These are phyloP conservation scores for Deroplatys truncata DNA, from an alignment of 2,888 invertebrate genomes.

Conservation along the genomic window DNA sequence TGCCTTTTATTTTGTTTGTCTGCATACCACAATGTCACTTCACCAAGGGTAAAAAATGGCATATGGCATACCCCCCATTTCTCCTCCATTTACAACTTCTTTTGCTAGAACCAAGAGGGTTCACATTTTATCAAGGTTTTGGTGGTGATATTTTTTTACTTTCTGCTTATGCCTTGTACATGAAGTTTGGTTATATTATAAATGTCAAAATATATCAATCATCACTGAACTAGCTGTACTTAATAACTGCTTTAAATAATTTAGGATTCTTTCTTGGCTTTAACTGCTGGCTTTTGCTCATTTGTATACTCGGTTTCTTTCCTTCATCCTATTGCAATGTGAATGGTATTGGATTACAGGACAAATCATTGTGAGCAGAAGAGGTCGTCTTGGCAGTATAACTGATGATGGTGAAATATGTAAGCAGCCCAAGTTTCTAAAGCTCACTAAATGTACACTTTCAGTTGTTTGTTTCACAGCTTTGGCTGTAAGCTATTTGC, in stretches of 20 bases:
- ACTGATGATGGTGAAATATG: conserved; percentile 70
- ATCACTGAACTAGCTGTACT: not conserved
- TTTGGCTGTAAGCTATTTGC: not conserved
- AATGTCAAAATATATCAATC: too few relatives aligned
- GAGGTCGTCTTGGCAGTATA: conserved; percentile 53
- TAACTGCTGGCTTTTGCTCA: not conserved
- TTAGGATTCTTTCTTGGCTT: not conserved
- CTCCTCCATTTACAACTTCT: too few relatives aligned
- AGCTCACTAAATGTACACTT: not conserved
- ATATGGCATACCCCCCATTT: too few relatives aligned
- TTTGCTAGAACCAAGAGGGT: too few relatives aligned
- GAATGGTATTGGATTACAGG: conserved; percentile 38
- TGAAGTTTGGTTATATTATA: too few relatives aligned
- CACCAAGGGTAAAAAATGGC: too few relatives aligned
- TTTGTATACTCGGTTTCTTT: not conserved
- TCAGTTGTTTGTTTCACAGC: not conserved
- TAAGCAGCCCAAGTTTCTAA: conserved; percentile 48
- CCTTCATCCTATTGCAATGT: not conserved
- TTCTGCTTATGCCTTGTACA: too few relatives aligned
- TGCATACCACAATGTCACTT: too few relatives aligned
- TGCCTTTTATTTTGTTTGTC: too few relatives aligned
- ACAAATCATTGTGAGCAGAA: conserved; percentile 43
- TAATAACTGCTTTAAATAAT: not conserved
- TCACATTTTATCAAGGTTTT: too few relatives aligned
- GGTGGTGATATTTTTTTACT: too few relatives aligned